phyloP scores from a whole-genome alignment of 35 echinoderm and acorn worm genomes.

The Stichopus chloronotus region DNA sequence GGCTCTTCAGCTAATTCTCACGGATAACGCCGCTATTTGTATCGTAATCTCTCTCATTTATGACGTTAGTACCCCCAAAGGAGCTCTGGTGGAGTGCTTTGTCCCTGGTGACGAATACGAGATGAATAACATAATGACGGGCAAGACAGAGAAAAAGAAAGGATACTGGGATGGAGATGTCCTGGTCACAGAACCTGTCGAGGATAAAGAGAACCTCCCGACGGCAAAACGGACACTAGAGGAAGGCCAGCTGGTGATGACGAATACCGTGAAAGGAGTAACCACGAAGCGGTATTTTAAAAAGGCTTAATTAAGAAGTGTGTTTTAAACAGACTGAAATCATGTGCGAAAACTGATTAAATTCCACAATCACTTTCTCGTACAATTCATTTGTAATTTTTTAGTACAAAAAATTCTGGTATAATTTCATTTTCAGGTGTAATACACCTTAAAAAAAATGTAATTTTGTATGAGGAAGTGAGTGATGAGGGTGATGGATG shows the following conservation, averaged over 20 bases:
- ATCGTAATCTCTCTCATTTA: not conserved
- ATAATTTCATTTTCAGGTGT: too few species aligned
- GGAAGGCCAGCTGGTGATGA: not conserved
- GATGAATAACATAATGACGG: constrained; percentile 29
- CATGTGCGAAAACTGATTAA: too few species aligned
- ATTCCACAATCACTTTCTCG: too few species aligned
- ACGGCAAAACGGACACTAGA: not conserved
- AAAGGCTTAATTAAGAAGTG: not conserved
- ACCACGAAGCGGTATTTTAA: constrained; percentile 38
- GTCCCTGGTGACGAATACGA: constrained; percentile 50
- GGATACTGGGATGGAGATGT: constrained; percentile 52
- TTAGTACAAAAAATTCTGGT: too few species aligned
- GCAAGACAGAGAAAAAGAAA: constrained; percentile 51
- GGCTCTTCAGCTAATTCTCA: too few species aligned
- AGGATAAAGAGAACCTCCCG: constrained; percentile 21
- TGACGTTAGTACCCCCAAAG: constrained; percentile 26
- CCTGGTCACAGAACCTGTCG: constrained; percentile 39
- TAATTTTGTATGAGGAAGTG: too few species aligned
- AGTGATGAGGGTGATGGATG: too few species aligned
- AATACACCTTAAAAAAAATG: too few species aligned
- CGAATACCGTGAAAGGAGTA: constrained; percentile 16
- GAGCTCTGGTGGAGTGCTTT: constrained; percentile 28
- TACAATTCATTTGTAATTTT: too few species aligned
- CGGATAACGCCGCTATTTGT: too few species aligned
- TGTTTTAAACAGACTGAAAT: not conserved